Percentiles rank a stretch among this genome's conserved stretches.
phyloP scores from a whole-genome alignment of 2,888 invertebrate species.

The Phortica okadai region DNA sequence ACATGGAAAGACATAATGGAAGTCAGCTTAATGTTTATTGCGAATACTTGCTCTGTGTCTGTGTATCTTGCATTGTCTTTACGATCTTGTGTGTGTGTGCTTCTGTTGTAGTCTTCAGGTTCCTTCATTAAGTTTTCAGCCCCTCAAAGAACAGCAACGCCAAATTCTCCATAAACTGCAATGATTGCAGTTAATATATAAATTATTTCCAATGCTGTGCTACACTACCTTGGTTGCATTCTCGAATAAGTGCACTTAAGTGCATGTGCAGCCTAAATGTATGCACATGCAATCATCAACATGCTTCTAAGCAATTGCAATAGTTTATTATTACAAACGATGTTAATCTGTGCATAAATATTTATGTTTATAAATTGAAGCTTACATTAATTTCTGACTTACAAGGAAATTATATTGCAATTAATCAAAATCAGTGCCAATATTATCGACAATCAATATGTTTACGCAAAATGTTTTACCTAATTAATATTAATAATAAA shows the following conservation, averaged over 20 bases:
- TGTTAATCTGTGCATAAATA: neutral
- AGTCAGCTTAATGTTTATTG: slow-evolving; percentile 50
- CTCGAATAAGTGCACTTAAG: too few species aligned
- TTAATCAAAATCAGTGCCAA: neutral
- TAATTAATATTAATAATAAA: slow-evolving; percentile 69
- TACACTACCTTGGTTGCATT: too few species aligned
- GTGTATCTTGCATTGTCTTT: neutral
- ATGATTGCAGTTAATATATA: too few species aligned
- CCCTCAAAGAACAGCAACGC: too few species aligned
- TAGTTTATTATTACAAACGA: neutral
- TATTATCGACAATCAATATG: neutral
- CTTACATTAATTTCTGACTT: neutral
- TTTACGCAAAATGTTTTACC: slow-evolving; percentile 46
- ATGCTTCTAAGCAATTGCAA: too few species aligned
- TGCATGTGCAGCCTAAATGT: too few species aligned
- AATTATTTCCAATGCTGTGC: too few species aligned
- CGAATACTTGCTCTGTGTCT: slow-evolving; percentile 42
- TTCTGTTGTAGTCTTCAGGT: too few species aligned
- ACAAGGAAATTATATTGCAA: slow-evolving; percentile 9
- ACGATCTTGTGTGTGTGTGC: neutral
- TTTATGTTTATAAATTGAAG: neutral
- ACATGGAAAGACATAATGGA: slow-evolving; percentile 41
- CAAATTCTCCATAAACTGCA: too few species aligned
- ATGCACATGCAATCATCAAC: too few species aligned
- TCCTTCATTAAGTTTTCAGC: too few species aligned